Evolutionary conservation across 2,113 vertebrate genomes (phyloP), one percentile per base, ranked within the genome.

Genomic region (Ailurus styani): DNA sequence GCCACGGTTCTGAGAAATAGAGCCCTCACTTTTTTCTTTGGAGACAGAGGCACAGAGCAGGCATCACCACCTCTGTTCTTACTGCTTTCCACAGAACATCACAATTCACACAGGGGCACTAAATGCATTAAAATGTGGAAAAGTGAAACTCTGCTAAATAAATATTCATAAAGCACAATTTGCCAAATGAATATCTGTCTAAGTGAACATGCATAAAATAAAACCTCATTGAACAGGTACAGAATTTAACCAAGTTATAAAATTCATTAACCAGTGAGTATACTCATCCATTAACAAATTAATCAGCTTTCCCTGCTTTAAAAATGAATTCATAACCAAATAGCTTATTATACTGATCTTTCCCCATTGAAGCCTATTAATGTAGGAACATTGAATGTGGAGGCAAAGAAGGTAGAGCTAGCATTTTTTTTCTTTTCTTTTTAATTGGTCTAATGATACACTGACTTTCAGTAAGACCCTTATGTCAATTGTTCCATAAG

Each of bases 141-240:
- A 90, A 77, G 60, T n/a, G 50, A 94, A 90, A 73, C 50, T 68
- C 55, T 54, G 50, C 79, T 82, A 82, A 94, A 81, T 96, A 95
- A 95, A 91, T 95, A 97, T 93, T 93, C 96, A 82, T 93, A 54
- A 72, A 83, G 45, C 27, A 37, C 37, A 93, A 75, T 97, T 96
- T 83, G 34, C 77, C 55, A 94, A 96, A 87, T 92, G 95, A 89
- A 50, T 66, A 31, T 54, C 92, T 92, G 90, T 90, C 79, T 90
- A 68, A 93, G 77, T 87, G 94, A 87, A 73, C 90, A 64, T 13
- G 14, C 55, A 57, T 93, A 73, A 79, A 64, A 90, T 73, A 84
- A 89, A 91, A 95, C 47, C 9, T 95, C 86, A 79, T n/a, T 84
- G 91, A 84, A 75, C 73, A 95, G 86, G 90, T 90, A 95, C 62